Percentiles rank a stretch among this genome's conserved stretches.
Evolutionary conservation across 2,888 invertebrate genomes (phyloP).

Genomic region (Gastracanthus pulcherrimus): DNA sequence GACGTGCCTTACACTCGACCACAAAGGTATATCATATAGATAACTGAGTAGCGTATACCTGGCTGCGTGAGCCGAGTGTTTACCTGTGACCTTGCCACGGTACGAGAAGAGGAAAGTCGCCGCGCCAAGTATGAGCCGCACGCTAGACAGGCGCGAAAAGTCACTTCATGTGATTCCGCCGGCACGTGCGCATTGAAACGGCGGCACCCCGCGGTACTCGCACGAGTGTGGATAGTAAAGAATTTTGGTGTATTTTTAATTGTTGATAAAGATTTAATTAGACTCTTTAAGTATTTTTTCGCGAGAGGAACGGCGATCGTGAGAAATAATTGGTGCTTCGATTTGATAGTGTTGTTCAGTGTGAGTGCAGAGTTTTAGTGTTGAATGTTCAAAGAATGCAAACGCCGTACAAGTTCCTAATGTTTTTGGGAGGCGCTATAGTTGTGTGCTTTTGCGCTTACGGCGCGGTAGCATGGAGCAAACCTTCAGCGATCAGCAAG

Average conservation of each 20-base stretch:
- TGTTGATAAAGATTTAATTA: too few species aligned
- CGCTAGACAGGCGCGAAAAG: constrained; percentile 7
- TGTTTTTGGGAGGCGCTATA: background rate
- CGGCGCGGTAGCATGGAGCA: background rate
- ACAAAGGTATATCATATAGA: too few species aligned
- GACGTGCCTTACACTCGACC: background rate
- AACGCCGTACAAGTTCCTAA: background rate
- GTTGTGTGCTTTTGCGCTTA: background rate
- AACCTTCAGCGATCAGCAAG: background rate
- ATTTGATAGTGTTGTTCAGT: background rate
- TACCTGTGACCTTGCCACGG: too few species aligned
- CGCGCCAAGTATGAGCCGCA: too few species aligned
- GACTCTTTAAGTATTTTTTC: too few species aligned
- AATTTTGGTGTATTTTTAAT: too few species aligned
- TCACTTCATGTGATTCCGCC: background rate
- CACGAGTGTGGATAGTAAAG: too few species aligned
- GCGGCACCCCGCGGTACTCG: too few species aligned
- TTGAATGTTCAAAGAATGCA: constrained; percentile 8
- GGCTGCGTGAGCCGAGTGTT: too few species aligned
- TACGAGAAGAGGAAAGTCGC: too few species aligned
- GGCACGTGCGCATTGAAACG: background rate
- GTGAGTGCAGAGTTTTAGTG: background rate
- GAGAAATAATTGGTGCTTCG: background rate
- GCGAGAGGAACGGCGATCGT: background rate
- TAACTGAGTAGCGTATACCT: too few species aligned